Conservation (phyloP, 2,888 invertebrate species). For the Pristionchus exspectatus region DNA sequence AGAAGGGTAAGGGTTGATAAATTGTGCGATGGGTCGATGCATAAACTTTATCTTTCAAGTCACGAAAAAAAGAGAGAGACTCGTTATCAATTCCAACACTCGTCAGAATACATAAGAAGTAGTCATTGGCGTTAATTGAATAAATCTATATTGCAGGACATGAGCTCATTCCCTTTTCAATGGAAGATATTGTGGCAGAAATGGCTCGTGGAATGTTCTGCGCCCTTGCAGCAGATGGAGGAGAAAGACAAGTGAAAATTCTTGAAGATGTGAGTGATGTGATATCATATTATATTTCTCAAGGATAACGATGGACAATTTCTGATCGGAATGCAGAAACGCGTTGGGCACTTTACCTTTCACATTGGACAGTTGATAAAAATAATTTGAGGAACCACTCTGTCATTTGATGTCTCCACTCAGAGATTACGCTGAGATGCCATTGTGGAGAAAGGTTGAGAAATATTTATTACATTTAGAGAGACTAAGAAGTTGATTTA, state of each 20-base stretch:
- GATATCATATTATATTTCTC: too few species aligned
- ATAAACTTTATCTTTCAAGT: too few species aligned
- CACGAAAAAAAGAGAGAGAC: too few species aligned
- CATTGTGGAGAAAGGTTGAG: neutral
- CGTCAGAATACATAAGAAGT: too few species aligned
- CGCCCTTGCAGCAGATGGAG: neutral
- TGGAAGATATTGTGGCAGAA: neutral
- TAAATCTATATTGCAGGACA: neutral
- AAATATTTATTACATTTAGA: neutral
- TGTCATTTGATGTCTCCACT: neutral
- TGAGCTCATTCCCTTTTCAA: neutral
- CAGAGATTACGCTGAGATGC: neutral
- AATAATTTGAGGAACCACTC: slow-evolving; percentile 1
- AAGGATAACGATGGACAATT: too few species aligned
- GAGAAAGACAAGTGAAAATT: neutral
- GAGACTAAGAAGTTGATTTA: neutral
- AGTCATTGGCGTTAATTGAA: too few species aligned
- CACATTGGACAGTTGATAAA: neutral
- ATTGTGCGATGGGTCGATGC: too few species aligned
- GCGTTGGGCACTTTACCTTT: too few species aligned
- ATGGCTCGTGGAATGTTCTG: neutral
- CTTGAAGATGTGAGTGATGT: neutral
- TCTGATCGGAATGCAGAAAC: too few species aligned
- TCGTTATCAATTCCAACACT: too few species aligned
- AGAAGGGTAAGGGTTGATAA: too few species aligned